Percentiles rank a stretch among this genome's conserved stretches.
These are phyloP conservation scores for Arothron firmamentum DNA, from an alignment of 2,113 vertebrate species.

Conservation along the genomic window DNA sequence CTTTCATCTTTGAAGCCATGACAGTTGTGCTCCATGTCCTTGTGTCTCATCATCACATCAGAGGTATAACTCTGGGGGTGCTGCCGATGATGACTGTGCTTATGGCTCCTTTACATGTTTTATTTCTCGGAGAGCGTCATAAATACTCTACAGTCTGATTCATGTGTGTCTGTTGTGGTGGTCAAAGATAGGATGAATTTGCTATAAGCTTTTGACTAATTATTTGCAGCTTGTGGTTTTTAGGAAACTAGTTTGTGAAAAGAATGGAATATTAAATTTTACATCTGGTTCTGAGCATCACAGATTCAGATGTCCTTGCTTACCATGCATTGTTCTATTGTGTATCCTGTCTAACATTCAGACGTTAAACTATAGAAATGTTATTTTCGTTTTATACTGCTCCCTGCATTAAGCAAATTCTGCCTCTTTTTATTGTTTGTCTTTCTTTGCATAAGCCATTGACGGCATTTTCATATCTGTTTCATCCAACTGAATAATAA, in stretches of 20 bases:
- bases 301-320: slow-evolving; percentile 44
- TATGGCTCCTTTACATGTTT: background rate
- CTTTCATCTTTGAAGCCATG: slow-evolving; percentile 37
- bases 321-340: slow-evolving; percentile 29
- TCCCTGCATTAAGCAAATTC: slow-evolving; percentile 26
- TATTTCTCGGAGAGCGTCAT: slow-evolving; percentile 13
- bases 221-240: slow-evolving; percentile 31
- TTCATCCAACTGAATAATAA: slow-evolving; percentile 1
- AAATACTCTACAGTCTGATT: slow-evolving; percentile 5
- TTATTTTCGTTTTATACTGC: background rate
- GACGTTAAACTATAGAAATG: slow-evolving; percentile 49
- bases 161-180: slow-evolving; percentile 38
- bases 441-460: slow-evolving; percentile 6
- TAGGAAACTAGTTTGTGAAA: slow-evolving; percentile 13
- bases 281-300: slow-evolving; percentile 47
- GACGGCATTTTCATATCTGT: background rate
- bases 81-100: background rate
- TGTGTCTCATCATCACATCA: slow-evolving; percentile 16
- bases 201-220: slow-evolving; percentile 21
- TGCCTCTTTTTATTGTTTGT: slow-evolving; percentile 8
- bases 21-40: slow-evolving; percentile 10
- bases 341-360: slow-evolving; percentile 60
- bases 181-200: slow-evolving; percentile 14
- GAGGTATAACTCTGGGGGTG: background rate
- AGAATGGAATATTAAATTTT: slow-evolving; percentile 14